Conservation (phyloP, 92 coral and sea anemone genomes). For the Pocillopora meandrina region DNA sequence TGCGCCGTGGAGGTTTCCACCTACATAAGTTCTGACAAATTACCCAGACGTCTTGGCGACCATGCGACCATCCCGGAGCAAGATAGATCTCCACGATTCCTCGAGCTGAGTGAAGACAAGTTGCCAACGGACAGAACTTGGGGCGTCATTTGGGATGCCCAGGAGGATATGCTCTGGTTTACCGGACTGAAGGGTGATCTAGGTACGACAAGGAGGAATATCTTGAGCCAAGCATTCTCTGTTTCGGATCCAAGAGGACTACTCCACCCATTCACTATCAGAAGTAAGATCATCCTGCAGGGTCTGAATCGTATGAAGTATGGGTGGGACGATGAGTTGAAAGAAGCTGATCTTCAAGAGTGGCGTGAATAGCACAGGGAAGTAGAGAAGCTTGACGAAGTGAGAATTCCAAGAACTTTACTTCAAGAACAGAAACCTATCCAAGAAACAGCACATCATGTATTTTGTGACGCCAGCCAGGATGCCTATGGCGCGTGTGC, state of each 20-base stretch:
- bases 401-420: conserved; percentile 20
- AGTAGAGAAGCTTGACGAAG: conserved; percentile 9
- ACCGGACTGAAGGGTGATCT: not conserved
- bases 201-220: not conserved
- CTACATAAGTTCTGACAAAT: too few relatives aligned
- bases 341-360: conserved; percentile 24
- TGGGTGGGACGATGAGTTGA: conserved; percentile 18
- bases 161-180: not conserved
- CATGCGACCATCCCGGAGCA: too few relatives aligned
- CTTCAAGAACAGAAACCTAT: not conserved
- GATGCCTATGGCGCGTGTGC: conserved; percentile 27
- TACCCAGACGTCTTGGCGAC: too few relatives aligned
- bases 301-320: conserved; percentile 1
- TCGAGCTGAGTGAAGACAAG: too few relatives aligned
- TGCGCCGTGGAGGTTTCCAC: conserved; percentile 21
- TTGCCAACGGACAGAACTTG: too few relatives aligned
- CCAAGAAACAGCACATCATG: not conserved
- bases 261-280: not conserved
- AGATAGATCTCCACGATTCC: too few relatives aligned
- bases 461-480: conserved; percentile 27
- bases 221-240: not conserved
- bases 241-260: not conserved
- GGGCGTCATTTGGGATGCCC: conserved; percentile 8
- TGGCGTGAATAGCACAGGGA: conserved; percentile 18
- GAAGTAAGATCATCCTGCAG: conserved; percentile 11